Evolutionary conservation across 1,140 invertebrate genomes (phyloP).

Genomic region (Aphaenogaster rudis): DNA sequence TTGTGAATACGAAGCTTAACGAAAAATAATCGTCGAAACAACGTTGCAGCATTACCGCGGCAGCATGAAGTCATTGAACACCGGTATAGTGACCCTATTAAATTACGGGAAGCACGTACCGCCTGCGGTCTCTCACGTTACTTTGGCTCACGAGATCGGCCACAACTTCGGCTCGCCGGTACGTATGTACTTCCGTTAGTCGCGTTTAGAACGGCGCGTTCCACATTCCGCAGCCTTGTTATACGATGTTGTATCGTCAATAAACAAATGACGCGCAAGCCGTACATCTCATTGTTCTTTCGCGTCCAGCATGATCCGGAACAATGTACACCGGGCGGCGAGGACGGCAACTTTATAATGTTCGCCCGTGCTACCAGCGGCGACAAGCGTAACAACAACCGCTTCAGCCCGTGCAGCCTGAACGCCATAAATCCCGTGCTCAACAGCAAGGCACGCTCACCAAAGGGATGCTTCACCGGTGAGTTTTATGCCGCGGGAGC

Average conservation of each 20-base stretch:
- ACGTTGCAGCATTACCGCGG: slow-evolving; percentile 95
- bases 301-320: slow-evolving; percentile 96
- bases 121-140: slow-evolving; percentile 99
- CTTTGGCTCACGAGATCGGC: slow-evolving; percentile 99
- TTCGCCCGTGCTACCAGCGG: slow-evolving; percentile 98
- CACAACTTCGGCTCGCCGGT: slow-evolving; percentile 99
- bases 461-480: slow-evolving; percentile 97
- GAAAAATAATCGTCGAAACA: slow-evolving; percentile 46
- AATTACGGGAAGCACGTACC: slow-evolving; percentile 99
- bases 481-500: slow-evolving; percentile 72
- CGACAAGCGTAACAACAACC: slow-evolving; percentile 98
- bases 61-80: slow-evolving; percentile 98
- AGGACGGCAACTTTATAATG: slow-evolving; percentile 99
- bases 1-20: neutral
- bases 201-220: slow-evolving; percentile 8
- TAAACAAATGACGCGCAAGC: slow-evolving; percentile 37
- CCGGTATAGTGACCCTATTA: slow-evolving; percentile 98
- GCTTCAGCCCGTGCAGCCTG: slow-evolving; percentile 96
- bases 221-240: slow-evolving; percentile 9
- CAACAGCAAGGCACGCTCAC: slow-evolving; percentile 95
- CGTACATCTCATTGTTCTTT: slow-evolving; percentile 71
- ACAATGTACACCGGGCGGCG: slow-evolving; percentile 95
- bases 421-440: slow-evolving; percentile 98
- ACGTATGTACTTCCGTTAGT: slow-evolving; percentile 81
- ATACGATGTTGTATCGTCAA: slow-evolving; percentile 40